phyloP scores from a whole-genome alignment of 1,140 invertebrate genomes.

The Drosophila nigromelanica region DNA sequence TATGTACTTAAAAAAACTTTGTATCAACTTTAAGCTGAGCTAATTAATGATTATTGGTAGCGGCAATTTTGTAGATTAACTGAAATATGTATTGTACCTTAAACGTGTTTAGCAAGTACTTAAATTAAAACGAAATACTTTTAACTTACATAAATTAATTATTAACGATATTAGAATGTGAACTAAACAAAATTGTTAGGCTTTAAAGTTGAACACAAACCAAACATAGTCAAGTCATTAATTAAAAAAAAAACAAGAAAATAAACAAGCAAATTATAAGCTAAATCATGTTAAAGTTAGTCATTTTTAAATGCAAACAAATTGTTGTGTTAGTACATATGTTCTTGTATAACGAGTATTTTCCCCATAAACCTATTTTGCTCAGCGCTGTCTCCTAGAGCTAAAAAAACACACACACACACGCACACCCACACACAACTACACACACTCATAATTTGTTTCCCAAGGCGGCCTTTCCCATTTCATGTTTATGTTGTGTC shows the following conservation, averaged over 20 bases:
- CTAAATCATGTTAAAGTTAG: constrained; percentile 64
- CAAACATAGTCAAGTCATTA: constrained; percentile 35
- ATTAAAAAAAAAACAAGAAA: constrained; percentile 29
- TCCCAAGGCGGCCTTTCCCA: constrained; percentile 62
- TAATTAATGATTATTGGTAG: constrained; percentile 70
- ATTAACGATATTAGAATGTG: constrained; percentile 61
- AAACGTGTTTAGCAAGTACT: constrained; percentile 73
- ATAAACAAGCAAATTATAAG: constrained; percentile 17
- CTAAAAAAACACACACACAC: constrained; percentile 19
- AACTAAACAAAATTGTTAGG: constrained; percentile 71
- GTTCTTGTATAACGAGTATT: constrained; percentile 44
- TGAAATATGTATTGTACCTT: constrained; percentile 81
- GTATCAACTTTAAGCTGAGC: constrained; percentile 82
- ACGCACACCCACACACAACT: not conserved
- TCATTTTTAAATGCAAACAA: constrained; percentile 65
- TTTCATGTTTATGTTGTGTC: constrained; percentile 25
- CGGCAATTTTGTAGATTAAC: constrained; percentile 81
- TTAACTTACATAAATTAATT: constrained; percentile 50
- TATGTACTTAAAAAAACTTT: constrained; percentile 73
- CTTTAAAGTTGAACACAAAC: constrained; percentile 67
- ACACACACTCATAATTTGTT: not conserved
- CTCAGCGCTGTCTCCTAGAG: constrained; percentile 74
- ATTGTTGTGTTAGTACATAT: constrained; percentile 65
- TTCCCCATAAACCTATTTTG: constrained; percentile 63
- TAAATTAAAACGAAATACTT: constrained; percentile 77